Percentiles rank a stretch among this genome's conserved stretches.
These are phyloP conservation scores for Clavelina lepadiformis DNA, from an alignment of 23 tunicate species.

Conservation along the genomic window DNA sequence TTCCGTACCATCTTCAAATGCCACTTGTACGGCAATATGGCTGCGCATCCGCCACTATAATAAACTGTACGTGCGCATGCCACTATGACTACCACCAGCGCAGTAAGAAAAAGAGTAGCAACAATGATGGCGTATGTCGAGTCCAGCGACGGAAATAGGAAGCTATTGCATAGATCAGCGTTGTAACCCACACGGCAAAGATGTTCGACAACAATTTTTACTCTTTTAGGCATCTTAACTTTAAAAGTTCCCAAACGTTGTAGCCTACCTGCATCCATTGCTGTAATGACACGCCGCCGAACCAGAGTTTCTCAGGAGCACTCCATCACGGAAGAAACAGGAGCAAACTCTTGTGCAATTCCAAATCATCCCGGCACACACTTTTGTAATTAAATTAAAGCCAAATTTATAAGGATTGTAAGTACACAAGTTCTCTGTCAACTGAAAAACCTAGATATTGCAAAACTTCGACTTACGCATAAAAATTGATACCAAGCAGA, in stretches of 20 bases:
- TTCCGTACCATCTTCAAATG: constrained; percentile 6
- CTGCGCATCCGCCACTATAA: neutral
- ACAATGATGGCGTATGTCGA: neutral
- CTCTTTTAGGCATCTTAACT: too few relatives aligned
- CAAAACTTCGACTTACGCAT: constrained; percentile 1
- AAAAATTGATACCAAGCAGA: constrained; percentile 1
- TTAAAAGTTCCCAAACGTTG: too few relatives aligned
- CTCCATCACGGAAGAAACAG: constrained; percentile 8
- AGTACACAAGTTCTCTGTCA: too few relatives aligned
- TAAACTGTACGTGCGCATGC: neutral
- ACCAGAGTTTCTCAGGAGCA: neutral
- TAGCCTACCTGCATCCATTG: constrained; percentile 10
- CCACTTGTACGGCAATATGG: neutral
- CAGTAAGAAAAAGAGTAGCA: neutral
- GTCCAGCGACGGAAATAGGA: constrained; percentile 6
- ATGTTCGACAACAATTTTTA: too few relatives aligned
- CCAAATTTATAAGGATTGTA: neutral
- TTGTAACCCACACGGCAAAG: too few relatives aligned
- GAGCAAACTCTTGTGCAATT: constrained; percentile 11
- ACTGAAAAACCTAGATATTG: neutral
- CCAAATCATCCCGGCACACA: constrained; percentile 12
- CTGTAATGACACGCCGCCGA: constrained; percentile 3
- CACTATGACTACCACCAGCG: constrained; percentile 1
- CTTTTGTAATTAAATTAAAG: neutral
- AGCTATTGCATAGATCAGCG: too few relatives aligned